These are phyloP conservation scores for Mustelus asterias DNA, from an alignment of 2,113 vertebrate genomes.

Conservation along the genomic window DNA sequence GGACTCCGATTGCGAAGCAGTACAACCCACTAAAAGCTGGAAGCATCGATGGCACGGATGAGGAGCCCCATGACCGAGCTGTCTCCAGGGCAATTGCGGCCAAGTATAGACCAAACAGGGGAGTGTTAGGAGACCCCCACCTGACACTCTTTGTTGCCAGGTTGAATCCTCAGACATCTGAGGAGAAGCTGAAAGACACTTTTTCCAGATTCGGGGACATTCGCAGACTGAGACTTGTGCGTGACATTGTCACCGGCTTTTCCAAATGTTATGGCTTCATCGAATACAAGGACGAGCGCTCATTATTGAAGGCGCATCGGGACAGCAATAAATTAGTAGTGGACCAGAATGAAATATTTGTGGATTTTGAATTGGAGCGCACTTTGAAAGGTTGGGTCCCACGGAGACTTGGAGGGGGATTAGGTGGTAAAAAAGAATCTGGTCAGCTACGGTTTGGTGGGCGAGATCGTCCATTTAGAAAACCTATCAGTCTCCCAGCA, in stretches of 20 bases:
- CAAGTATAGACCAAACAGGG: slow-evolving; percentile 80
- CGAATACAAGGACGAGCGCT: slow-evolving; percentile 83
- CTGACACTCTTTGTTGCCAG: slow-evolving; percentile 84
- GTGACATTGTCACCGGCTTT: slow-evolving; percentile 84
- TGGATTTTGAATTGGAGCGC: slow-evolving; percentile 86
- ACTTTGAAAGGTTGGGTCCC: slow-evolving; percentile 87
- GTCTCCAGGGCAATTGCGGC: slow-evolving; percentile 86
- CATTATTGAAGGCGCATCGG: slow-evolving; percentile 73
- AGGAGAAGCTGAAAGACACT: slow-evolving; percentile 75
- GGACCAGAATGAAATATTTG: slow-evolving; percentile 84
- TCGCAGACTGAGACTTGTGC: slow-evolving; percentile 73
- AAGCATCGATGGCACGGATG: slow-evolving; percentile 90
- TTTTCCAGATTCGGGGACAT: slow-evolving; percentile 90
- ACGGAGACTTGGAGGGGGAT: slow-evolving; percentile 80
- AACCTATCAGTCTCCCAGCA: slow-evolving; percentile 75
- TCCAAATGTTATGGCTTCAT: slow-evolving; percentile 89
- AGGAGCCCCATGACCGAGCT: slow-evolving; percentile 87
- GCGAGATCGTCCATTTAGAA: slow-evolving; percentile 86
- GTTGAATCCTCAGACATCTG: slow-evolving; percentile 79
- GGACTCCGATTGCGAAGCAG: slow-evolving; percentile 82
- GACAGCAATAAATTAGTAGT: slow-evolving; percentile 84
- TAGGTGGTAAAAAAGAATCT: slow-evolving; percentile 90
- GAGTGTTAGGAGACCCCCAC: slow-evolving; percentile 74
- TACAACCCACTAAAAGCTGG: slow-evolving; percentile 90
- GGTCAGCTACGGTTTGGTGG: slow-evolving; percentile 92